Conservation (phyloP, 2,113 vertebrate species). For the Tachysurus vachellii region DNA sequence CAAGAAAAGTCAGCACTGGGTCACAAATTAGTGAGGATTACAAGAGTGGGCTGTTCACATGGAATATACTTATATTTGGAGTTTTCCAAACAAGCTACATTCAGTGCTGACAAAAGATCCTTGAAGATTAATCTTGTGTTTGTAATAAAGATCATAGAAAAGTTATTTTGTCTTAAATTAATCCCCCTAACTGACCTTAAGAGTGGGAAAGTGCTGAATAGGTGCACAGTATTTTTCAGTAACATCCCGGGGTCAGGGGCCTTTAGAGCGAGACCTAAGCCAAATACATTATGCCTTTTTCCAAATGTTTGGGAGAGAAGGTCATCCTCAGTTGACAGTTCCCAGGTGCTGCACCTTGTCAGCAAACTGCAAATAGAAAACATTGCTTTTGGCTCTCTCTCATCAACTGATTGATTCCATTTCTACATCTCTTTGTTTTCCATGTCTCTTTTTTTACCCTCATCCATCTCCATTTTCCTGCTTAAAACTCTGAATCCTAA, state of each 20-base stretch:
- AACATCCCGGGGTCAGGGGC: conserved; percentile 23
- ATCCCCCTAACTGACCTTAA: conserved; percentile 13
- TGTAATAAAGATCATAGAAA: conserved; percentile 26
- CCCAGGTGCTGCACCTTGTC: conserved; percentile 21
- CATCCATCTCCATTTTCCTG: neutral
- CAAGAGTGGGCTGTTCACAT: neutral
- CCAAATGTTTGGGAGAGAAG: conserved; percentile 42
- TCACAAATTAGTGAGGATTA: neutral
- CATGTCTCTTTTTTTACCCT: neutral
- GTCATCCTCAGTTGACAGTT: conserved; percentile 25
- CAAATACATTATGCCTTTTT: conserved; percentile 43
- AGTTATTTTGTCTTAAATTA: conserved; percentile 22
- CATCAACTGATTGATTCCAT: conserved; percentile 43
- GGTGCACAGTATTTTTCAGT: conserved; percentile 34
- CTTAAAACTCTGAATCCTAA: neutral
- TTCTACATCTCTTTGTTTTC: conserved; percentile 24
- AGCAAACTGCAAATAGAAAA: neutral
- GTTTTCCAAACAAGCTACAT: neutral
- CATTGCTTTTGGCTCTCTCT: neutral
- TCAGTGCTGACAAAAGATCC: neutral
- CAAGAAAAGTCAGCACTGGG: neutral
- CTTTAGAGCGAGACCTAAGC: conserved; percentile 20
- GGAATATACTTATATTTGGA: neutral
- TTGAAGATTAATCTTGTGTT: neutral
- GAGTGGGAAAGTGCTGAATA: conserved; percentile 46